These are phyloP conservation scores for Fabriciana adippe DNA, from an alignment of 2,888 invertebrate genomes.

Conservation along the genomic window DNA sequence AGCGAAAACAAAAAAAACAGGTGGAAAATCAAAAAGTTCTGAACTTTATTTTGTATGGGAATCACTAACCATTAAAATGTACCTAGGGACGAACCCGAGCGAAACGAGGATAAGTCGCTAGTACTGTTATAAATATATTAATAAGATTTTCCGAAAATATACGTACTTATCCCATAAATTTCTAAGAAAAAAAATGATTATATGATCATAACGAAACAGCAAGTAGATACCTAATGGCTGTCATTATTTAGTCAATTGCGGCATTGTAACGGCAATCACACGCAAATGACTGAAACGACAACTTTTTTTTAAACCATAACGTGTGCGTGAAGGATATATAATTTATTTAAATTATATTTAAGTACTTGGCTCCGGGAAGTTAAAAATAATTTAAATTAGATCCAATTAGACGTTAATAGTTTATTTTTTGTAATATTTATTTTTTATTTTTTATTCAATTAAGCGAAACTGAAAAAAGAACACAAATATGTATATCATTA, in stretches of 20 bases:
- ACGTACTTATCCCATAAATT: not conserved
- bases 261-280: not conserved
- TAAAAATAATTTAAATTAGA: not conserved
- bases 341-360: no score
- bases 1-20: no score
- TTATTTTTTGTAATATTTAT: not conserved
- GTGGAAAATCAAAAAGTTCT: no score
- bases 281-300: constrained; percentile 1
- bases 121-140: not conserved
- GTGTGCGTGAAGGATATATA: not conserved
- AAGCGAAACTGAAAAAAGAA: no score
- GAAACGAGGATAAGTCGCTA: no score
- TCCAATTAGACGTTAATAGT: not conserved
- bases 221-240: not conserved
- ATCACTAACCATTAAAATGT: no score
- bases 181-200: constrained; percentile 3
- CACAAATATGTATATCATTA: no score
- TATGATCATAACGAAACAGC: constrained; percentile 11
- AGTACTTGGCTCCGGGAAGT: not conserved
- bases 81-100: no score
- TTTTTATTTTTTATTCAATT: no score
- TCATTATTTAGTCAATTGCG: constrained; percentile 7
- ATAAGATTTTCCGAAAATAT: not conserved
- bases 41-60: no score
- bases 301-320: not conserved